These are phyloP conservation scores for Drosophila nr. perissopoda DNA, from an alignment of 2,888 invertebrate genomes.

Conservation along the genomic window DNA sequence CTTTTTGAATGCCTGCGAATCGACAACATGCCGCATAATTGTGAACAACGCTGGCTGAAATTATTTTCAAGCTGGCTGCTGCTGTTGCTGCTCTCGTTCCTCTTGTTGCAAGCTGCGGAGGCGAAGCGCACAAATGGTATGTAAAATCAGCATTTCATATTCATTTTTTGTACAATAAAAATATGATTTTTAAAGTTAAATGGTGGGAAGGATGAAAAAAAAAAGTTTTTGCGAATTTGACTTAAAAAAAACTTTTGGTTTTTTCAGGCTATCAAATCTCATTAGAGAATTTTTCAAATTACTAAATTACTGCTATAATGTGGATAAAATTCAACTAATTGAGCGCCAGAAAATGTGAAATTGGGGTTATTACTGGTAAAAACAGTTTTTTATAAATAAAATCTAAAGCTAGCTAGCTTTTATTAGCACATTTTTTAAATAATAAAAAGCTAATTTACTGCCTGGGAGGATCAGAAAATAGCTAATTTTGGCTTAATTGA, in stretches of 20 bases:
- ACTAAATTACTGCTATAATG: not conserved
- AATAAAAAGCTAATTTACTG: not conserved
- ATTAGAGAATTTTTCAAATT: not conserved
- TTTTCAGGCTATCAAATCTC: not conserved
- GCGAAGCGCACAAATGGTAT: conserved; percentile 75
- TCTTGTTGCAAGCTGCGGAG: conserved; percentile 54
- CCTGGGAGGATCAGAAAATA: not conserved
- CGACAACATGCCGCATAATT: conserved; percentile 78
- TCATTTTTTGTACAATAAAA: not conserved
- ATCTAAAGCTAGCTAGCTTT: not conserved
- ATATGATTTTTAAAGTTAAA: not conserved
- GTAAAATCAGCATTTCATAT: conserved; percentile 34
- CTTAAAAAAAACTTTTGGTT: not conserved
- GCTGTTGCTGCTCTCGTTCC: conserved; percentile 40
- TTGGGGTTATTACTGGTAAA: not conserved
- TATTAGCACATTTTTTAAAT: not conserved
- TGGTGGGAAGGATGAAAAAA: rapidly evolving
- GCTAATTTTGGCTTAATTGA: not conserved
- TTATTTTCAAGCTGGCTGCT: conserved; percentile 62
- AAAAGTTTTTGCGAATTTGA: rapidly evolving
- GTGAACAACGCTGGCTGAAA: conserved; percentile 81
- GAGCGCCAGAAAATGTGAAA: not conserved
- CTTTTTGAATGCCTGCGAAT: conserved; percentile 61
- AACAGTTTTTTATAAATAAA: not conserved
- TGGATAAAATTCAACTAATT: not conserved